These are phyloP conservation scores for Halocynthia aurantium DNA, from an alignment of 23 tunicate genomes.

Conservation along the genomic window DNA sequence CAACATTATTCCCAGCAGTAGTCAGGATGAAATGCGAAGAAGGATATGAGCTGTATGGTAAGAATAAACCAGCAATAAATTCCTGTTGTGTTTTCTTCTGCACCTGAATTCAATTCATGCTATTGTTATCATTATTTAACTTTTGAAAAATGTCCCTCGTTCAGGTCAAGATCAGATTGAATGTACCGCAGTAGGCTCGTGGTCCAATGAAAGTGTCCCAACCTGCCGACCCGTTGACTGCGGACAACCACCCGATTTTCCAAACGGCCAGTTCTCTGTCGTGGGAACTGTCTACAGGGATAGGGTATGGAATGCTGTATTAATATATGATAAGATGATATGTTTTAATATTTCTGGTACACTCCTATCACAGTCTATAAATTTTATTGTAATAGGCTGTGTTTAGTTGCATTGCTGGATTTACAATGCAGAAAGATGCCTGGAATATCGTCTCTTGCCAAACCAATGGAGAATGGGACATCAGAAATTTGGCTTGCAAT, in stretches of 20 bases:
- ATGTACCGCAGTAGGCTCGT: constrained; percentile 41
- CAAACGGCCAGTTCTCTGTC: constrained; percentile 17
- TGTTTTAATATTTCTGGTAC: neutral
- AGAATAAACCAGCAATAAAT: neutral
- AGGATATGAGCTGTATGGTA: constrained; percentile 56
- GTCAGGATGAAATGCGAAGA: constrained; percentile 40
- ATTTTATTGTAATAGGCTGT: neutral
- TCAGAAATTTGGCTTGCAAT: constrained; percentile 27
- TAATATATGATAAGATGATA: neutral
- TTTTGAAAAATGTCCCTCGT: neutral
- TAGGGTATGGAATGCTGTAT: constrained; percentile 24
- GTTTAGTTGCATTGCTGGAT: neutral
- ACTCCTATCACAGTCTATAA: neutral
- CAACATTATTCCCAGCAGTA: constrained; percentile 46
- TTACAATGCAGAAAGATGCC: neutral
- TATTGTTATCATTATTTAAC: neutral
- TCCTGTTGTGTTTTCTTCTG: neutral
- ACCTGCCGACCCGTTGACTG: constrained; percentile 62
- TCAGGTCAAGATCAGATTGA: constrained; percentile 34
- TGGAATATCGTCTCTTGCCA: constrained; percentile 24
- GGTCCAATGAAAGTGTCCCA: constrained; percentile 42
- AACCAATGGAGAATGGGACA: constrained; percentile 51
- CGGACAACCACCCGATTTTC: constrained; percentile 20
- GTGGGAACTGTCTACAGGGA: constrained; percentile 39
- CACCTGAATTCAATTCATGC: neutral